phyloP scores from a whole-genome alignment of 92 coral and sea anemone genomes.

The Isaurus tuberculatus region DNA sequence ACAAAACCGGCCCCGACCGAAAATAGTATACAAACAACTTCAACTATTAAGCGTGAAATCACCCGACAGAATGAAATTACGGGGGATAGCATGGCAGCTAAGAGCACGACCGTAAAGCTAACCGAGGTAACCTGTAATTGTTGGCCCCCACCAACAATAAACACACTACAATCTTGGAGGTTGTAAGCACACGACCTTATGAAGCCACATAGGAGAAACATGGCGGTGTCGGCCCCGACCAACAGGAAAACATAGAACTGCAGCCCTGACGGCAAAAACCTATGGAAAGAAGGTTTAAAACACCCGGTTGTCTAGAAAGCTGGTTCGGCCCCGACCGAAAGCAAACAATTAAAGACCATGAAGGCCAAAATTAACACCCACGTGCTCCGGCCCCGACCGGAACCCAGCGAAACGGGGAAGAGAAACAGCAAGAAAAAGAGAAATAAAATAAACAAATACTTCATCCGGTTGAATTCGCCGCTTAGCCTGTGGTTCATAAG shows the following conservation, averaged over 20 bases:
- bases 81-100: neutral
- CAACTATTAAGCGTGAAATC: too few species aligned
- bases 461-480: neutral
- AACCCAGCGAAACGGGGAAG: conserved; percentile 8
- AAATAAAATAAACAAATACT: neutral
- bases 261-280: neutral
- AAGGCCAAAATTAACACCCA: neutral
- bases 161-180: neutral
- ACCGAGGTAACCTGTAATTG: too few species aligned
- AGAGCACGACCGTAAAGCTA: too few species aligned
- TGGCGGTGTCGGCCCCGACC: too few species aligned
- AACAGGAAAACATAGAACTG: too few species aligned
- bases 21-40: neutral
- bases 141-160: neutral
- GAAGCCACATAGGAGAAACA: neutral
- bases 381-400: neutral
- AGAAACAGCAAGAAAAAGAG: neutral
- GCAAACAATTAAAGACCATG: neutral
- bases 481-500: neutral
- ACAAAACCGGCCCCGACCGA: conserved; percentile 10
- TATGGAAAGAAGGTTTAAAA: neutral
- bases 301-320: neutral
- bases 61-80: neutral
- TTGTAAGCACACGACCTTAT: neutral
- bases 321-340: neutral